phyloP scores from a whole-genome alignment of 2,888 invertebrate genomes.

The Drosophila subquinaria region DNA sequence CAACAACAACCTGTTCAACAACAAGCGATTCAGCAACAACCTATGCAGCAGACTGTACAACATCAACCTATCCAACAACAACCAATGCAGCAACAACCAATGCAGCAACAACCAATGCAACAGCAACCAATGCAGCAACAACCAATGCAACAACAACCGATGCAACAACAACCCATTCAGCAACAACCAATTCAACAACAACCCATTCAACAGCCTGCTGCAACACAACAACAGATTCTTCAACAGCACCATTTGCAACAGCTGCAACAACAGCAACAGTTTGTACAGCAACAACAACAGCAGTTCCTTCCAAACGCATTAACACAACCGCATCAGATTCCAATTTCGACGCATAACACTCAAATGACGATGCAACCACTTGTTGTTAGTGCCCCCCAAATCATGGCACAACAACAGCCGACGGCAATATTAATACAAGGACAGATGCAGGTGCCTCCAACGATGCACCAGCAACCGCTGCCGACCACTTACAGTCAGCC shows the following conservation, averaged over 20 bases:
- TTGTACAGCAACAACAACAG: conserved; percentile 86
- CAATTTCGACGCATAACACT: conserved; percentile 56
- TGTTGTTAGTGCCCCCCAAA: conserved; percentile 79
- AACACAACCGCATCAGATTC: conserved; percentile 57
- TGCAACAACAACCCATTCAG: conserved; percentile 38
- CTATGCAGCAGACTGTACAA: conserved; percentile 52
- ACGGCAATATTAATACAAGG: conserved; percentile 66
- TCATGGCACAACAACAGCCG: conserved; percentile 83
- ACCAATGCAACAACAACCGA: conserved; percentile 32
- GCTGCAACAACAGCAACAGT: conserved; percentile 85
- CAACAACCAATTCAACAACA: conserved; percentile 50
- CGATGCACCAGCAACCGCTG: conserved; percentile 62
- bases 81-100: conserved; percentile 31
- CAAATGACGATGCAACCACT: conserved; percentile 87
- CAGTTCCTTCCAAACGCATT: conserved; percentile 85
- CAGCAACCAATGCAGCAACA: conserved; percentile 51
- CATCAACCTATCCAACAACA: conserved; percentile 61
- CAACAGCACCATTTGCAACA: conserved; percentile 73
- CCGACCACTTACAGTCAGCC: conserved; percentile 50
- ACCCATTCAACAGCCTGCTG: conserved; percentile 27
- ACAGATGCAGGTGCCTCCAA: conserved; percentile 66
- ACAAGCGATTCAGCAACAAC: conserved; percentile 44
- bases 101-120: conserved; percentile 41
- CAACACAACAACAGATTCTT: conserved; percentile 66
- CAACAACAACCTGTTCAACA: conserved; percentile 52